Conservation (phyloP, 2,797 vertebrate genomes). For the Carduelis carduelis region DNA sequence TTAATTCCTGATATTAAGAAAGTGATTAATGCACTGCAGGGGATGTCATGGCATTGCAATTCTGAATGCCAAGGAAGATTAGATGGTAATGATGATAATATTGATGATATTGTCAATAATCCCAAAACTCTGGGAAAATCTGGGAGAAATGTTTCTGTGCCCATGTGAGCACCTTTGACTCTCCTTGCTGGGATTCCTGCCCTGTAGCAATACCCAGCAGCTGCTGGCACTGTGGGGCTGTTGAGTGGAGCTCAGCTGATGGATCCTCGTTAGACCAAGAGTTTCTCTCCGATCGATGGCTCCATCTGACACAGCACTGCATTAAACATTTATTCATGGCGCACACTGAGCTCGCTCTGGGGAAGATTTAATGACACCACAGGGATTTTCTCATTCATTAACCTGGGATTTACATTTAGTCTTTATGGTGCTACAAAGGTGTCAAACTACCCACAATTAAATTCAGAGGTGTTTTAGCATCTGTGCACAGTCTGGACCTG, state of each 20-base stretch:
- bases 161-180: not conserved
- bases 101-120: not conserved
- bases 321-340: constrained; percentile 46
- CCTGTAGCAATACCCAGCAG: not conserved
- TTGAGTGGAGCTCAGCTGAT: not conserved
- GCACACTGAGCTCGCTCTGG: not conserved
- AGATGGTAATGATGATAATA: not conserved
- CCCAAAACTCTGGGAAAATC: not conserved
- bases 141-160: not conserved
- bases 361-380: constrained; percentile 17
- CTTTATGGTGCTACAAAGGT: not conserved
- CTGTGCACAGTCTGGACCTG: not conserved
- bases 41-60: not conserved
- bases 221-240: not conserved
- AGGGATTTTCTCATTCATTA: constrained; percentile 35
- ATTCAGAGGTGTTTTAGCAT: not conserved
- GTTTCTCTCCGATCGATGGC: not conserved
- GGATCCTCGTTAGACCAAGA: not conserved
- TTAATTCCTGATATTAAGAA: not conserved
- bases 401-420: not conserved
- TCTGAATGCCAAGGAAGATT: not conserved
- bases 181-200: not conserved
- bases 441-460: not conserved
- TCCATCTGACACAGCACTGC: not conserved
- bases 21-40: not conserved